Percentiles rank a stretch among this genome's conserved stretches.
Evolutionary conservation across 2,797 vertebrate species (phyloP).

Genomic region (Pangasius djambal): DNA sequence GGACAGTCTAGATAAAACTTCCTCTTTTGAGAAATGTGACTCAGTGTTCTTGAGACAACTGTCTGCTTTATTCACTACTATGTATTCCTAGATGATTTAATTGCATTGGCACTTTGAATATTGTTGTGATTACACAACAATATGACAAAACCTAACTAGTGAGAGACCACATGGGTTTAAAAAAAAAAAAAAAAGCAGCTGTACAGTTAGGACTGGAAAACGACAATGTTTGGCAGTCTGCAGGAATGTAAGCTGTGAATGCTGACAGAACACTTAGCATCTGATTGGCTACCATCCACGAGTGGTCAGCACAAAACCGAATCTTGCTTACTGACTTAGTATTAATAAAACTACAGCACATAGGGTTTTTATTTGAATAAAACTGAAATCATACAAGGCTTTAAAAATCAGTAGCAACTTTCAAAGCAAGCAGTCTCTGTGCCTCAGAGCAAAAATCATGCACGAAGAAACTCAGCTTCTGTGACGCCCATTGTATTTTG

Average conservation of each 20-base stretch:
- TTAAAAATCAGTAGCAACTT: background rate
- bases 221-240: background rate
- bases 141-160: background rate
- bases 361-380: background rate
- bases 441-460: background rate
- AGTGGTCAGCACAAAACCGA: background rate
- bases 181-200: background rate
- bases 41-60: background rate
- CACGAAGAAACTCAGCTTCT: background rate
- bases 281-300: background rate
- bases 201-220: background rate
- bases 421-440: background rate
- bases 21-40: background rate
- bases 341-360: background rate
- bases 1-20: background rate
- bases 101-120: background rate
- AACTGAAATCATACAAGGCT: background rate
- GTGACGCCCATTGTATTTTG: background rate
- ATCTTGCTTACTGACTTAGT: background rate
- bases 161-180: background rate
- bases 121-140: background rate
- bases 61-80: background rate
- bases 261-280: background rate
- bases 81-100: background rate
- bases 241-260: background rate